These are phyloP conservation scores for Gnatocerus cornutus DNA, from an alignment of 2,888 invertebrate species.

Conservation along the genomic window DNA sequence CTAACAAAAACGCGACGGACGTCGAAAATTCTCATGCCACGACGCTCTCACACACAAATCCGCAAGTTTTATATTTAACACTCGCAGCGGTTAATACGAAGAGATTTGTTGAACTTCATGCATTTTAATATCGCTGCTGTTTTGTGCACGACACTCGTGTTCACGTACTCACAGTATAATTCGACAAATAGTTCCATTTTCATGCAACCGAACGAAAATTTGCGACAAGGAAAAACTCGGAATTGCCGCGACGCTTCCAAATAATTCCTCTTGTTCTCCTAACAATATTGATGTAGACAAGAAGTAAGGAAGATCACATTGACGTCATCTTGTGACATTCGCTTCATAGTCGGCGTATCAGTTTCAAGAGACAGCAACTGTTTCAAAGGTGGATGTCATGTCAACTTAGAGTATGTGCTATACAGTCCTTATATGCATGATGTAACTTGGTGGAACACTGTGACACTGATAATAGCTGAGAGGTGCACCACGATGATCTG, in stretches of 20 bases:
- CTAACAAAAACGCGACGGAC: slow-evolving; percentile 41
- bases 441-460: slow-evolving; percentile 33
- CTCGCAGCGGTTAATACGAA: slow-evolving; percentile 32
- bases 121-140: slow-evolving; percentile 48
- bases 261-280: slow-evolving; percentile 35
- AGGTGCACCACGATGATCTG: slow-evolving; percentile 38
- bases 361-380: slow-evolving; percentile 50
- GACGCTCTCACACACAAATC: slow-evolving; percentile 14
- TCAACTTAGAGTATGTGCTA: slow-evolving; percentile 63
- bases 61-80: slow-evolving; percentile 37
- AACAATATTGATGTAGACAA: slow-evolving; percentile 49
- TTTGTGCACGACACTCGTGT: slow-evolving; percentile 43
- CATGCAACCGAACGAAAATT: slow-evolving; percentile 48
- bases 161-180: slow-evolving; percentile 46
- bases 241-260: neutral
- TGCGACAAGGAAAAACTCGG: neutral
- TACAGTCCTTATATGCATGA: slow-evolving; percentile 58
- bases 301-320: slow-evolving; percentile 48
- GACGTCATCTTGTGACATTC: slow-evolving; percentile 48
- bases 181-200: slow-evolving; percentile 50
- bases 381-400: slow-evolving; percentile 67
- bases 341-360: slow-evolving; percentile 47
- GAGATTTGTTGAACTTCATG: slow-evolving; percentile 48
- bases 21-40: slow-evolving; percentile 6
- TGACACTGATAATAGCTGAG: slow-evolving; percentile 40